A percentile compares a stretch with the other conserved stretches of the same genome.
These are phyloP conservation scores for Apistogramma diplotaenia DNA, from an alignment of 2,113 vertebrate species.

Conservation along the genomic window DNA sequence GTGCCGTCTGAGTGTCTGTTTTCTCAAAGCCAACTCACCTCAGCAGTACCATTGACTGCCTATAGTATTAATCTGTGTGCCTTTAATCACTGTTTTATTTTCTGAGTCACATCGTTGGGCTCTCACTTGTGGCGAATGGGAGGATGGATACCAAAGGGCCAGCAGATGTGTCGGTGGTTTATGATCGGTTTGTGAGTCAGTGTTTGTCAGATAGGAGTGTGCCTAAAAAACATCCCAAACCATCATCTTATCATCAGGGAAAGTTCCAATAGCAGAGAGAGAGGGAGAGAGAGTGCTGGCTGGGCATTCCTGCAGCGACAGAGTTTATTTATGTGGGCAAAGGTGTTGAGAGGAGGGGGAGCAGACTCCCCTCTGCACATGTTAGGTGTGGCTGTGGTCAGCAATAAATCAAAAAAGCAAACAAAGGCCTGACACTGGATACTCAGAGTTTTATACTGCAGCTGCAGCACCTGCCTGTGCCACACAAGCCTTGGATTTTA, in stretches of 20 bases:
- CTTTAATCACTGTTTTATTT: slow-evolving; percentile 36
- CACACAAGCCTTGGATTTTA: slow-evolving; percentile 58
- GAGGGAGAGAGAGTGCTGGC: slow-evolving; percentile 17
- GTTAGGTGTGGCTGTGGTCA: slow-evolving; percentile 64
- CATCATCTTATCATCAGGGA: slow-evolving; percentile 61
- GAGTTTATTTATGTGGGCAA: slow-evolving; percentile 76
- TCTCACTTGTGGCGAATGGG: slow-evolving; percentile 42
- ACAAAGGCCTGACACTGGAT: slow-evolving; percentile 73
- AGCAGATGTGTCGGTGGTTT: slow-evolving; percentile 57
- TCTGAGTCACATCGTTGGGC: slow-evolving; percentile 26
- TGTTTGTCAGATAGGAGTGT: slow-evolving; percentile 52
- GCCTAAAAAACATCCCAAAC: slow-evolving; percentile 49
- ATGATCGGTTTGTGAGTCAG: slow-evolving; percentile 35
- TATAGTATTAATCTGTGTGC: not conserved
- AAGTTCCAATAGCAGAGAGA: slow-evolving; percentile 47
- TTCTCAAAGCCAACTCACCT: slow-evolving; percentile 20
- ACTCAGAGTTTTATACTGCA: slow-evolving; percentile 36
- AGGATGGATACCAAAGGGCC: slow-evolving; percentile 12
- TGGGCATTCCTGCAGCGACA: slow-evolving; percentile 64
- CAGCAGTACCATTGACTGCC: slow-evolving; percentile 24
- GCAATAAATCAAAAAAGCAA: slow-evolving; percentile 77
- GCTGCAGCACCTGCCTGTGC: slow-evolving; percentile 75
- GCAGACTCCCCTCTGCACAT: slow-evolving; percentile 55
- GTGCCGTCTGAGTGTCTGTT: not conserved
- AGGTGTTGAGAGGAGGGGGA: slow-evolving; percentile 68